These are phyloP conservation scores for Carcina quercana DNA, from an alignment of 2,888 invertebrate genomes.

Conservation along the genomic window DNA sequence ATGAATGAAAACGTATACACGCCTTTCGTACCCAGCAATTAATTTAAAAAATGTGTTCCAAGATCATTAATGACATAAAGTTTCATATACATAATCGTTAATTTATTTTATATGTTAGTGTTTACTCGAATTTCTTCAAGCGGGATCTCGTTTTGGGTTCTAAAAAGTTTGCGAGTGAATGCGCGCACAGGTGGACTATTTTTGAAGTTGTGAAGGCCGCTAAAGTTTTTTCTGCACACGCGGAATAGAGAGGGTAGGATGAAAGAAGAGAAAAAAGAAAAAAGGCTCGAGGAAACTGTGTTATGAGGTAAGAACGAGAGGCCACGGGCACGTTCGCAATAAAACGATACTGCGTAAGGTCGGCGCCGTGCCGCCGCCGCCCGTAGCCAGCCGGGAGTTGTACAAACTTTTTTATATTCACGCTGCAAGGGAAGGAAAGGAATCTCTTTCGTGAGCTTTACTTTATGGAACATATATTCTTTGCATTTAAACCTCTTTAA, in stretches of 20 bases:
- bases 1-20: slow-evolving; percentile 30
- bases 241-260: slow-evolving; percentile 23
- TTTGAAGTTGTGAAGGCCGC: no score
- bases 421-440: slow-evolving; percentile 31
- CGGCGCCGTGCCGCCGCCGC: no score
- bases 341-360: slow-evolving; percentile 67
- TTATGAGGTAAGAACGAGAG: slow-evolving; percentile 69
- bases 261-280: slow-evolving; percentile 27
- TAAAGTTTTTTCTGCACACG: slow-evolving; percentile 32
- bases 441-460: no score
- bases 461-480: no score
- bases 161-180: no score
- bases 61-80: neutral
- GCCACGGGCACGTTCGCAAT: slow-evolving; percentile 63
- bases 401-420: slow-evolving; percentile 33
- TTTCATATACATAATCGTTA: no score
- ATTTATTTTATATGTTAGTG: no score
- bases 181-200: slow-evolving; percentile 5
- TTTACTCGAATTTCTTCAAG: no score
- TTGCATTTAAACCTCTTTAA: no score
- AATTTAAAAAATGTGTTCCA: neutral
- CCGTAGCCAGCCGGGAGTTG: slow-evolving; percentile 44
- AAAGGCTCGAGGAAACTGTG: slow-evolving; percentile 52
- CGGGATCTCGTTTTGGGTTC: no score
- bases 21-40: neutral